phyloP scores from a whole-genome alignment of 2,888 invertebrate genomes.

The Drosophila limbata region DNA sequence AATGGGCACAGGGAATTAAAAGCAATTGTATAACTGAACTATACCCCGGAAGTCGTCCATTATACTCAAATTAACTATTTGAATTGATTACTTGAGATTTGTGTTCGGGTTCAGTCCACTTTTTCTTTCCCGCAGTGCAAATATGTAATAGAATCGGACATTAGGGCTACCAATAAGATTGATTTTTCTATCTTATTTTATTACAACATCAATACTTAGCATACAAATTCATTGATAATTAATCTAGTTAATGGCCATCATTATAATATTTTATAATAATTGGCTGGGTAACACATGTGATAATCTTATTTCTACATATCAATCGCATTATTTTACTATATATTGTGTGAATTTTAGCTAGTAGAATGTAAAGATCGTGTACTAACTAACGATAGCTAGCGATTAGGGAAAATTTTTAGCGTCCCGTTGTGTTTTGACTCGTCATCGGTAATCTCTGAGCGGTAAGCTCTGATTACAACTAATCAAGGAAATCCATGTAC shows the following conservation, averaged over 20 bases:
- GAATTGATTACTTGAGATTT: conserved; percentile 6
- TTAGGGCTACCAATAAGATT: not conserved
- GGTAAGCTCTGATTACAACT: conserved; percentile 38
- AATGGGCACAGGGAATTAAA: no score
- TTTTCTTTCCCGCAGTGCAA: conserved; percentile 1
- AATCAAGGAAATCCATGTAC: conserved; percentile 35
- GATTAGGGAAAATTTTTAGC: conserved; percentile 32
- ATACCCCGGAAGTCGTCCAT: conserved; percentile 4
- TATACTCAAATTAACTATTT: not conserved
- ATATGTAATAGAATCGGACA: not conserved
- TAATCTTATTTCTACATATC: not conserved
- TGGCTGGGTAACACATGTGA: not conserved
- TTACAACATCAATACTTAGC: conserved; percentile 6
- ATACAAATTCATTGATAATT: conserved; percentile 1
- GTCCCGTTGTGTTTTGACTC: not conserved
- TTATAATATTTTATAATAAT: conserved; percentile 8
- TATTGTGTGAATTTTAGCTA: conserved; percentile 37
- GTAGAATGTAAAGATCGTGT: conserved; percentile 23
- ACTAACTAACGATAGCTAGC: not conserved
- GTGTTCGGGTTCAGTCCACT: not conserved
- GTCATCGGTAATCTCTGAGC: conserved; percentile 13
- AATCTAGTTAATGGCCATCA: not conserved
- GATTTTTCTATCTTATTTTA: not conserved
- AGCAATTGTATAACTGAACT: not conserved
- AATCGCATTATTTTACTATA: conserved; percentile 6